Base-by-base conservation (phyloP, 2,113 vertebrate species). In the Eonycteris spelaea region DNA sequence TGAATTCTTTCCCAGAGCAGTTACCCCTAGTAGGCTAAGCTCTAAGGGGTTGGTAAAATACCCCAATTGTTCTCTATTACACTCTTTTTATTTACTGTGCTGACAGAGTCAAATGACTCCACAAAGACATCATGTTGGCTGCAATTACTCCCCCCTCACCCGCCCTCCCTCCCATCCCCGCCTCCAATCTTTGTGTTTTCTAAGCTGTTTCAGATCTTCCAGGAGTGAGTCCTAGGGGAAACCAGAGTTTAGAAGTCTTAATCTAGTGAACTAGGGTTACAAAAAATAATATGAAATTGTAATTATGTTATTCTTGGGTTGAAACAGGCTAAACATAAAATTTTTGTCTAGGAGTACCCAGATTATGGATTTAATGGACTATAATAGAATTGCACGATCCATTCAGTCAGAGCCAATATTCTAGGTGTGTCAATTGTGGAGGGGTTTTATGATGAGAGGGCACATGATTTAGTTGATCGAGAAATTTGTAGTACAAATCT, bases 251-350 rank as follows among this genome's bases (percentile, higher is more conserved):
- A 79, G 43, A 82, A 75, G 92, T 87, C 87, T 95, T 82, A 61
- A 83, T 89, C 63, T 79, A 95, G 57, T 21, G 51, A n/a, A 73
- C n/a, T 86, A 59, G 22, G 26, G 16, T 92, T 95, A 55, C 12
- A 84, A n/a, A 59, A n/a, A 84, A 67, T 80, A 61, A 78, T 65
- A n/a, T 82, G 19, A 89, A 94, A 87, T 65, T 82, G 0, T 80
- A 94, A 92, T 96, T 57, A 83, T 87, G 24, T 94, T 95, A 63
- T 94, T 95, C 63, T 94, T 79, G 71, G 68, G 43, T 70, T 87
- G 13, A 51, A 90, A 35, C 3, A 83, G 28, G n/a, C 40, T 48
- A 92, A 95, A 86, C 59, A 57, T 73, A 63, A 92, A 80, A 85
- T 92, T 92, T 94, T 95, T 95, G 48, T 68, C 57, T 78, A 43